phyloP scores from a whole-genome alignment of 2,113 vertebrate species.

The Lepus americanus region DNA sequence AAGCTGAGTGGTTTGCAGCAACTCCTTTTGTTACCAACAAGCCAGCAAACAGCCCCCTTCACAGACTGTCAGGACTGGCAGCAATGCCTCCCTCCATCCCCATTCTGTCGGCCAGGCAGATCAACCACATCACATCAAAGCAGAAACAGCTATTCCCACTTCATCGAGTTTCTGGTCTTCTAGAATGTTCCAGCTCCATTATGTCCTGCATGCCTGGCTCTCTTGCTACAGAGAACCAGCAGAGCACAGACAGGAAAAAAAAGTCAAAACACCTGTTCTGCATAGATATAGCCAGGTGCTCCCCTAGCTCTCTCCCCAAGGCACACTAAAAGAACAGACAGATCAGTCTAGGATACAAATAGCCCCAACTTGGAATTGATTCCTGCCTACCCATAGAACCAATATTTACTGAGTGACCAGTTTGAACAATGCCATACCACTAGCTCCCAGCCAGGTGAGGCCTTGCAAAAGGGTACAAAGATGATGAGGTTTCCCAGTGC shows the following conservation, averaged over 20 bases:
- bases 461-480: neutral
- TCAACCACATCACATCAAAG: neutral
- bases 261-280: neutral
- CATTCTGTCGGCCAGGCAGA: neutral
- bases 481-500: neutral
- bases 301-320: neutral
- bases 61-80: neutral
- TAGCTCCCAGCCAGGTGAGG: neutral
- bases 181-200: neutral
- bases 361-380: neutral
- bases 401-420: neutral
- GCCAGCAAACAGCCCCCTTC: neutral
- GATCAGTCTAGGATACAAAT: neutral
- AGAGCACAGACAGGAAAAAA: neutral
- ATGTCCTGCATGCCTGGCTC: neutral
- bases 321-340: neutral
- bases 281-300: neutral
- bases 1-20: neutral
- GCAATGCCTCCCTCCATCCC: no score
- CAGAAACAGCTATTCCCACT: neutral
- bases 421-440: neutral
- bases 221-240: neutral
- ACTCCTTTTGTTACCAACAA: neutral
- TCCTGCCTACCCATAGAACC: neutral
- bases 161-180: conserved; percentile 2